Base-by-base conservation (phyloP, 2,113 vertebrate species). In the Malurus melanocephalus region DNA sequence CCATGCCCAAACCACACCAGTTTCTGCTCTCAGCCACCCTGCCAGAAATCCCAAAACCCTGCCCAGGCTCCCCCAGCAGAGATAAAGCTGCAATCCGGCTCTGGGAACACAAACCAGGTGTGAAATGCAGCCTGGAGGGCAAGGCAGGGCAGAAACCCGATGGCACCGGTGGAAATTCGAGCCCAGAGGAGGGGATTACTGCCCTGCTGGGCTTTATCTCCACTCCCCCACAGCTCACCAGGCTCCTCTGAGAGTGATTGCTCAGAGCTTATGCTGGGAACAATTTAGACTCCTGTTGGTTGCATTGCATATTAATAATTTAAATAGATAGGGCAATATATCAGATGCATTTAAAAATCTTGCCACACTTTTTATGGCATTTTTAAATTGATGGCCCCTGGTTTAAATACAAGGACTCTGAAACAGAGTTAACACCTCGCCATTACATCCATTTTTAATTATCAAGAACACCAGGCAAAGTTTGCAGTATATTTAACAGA, bases 401-500 rank as follows among this genome's bases (percentile, higher is more conserved):
- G 22, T 93, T 93, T 93, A 93, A 94, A 93, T 33, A 69, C 77
- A 88, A 78, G 62, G 56, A 52, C 52, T 35, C 45, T 87, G 77
- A 93, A 89, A 73, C 13, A 69, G 28, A 66, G 53, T 74, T 88
- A 89, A 82, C 11, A 6, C 27, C 60, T 79, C 43, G 46, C 52
- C n/a, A 52, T 93, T 79, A 76, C 81, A 90, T 90, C 69, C n/a
- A 85, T 92, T 94, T 95, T 93, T 95, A 93, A 94, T 92, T 89
- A 96, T 48, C 49, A 75, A 33, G 56, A 93, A 75, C 56, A 85
- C 65, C 4, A 2, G 56, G 49, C 28, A 67, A 84, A 67, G 18
- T 84, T 71, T 64, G 53, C 19, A 24, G 28, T 77, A 89, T 85
- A 84, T 95, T 89, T 80, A 93, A 21, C 20, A 60, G 87, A 55